Evolutionary conservation across 2,113 vertebrate genomes (phyloP).

Genomic region (Proterorhinus semilunaris): DNA sequence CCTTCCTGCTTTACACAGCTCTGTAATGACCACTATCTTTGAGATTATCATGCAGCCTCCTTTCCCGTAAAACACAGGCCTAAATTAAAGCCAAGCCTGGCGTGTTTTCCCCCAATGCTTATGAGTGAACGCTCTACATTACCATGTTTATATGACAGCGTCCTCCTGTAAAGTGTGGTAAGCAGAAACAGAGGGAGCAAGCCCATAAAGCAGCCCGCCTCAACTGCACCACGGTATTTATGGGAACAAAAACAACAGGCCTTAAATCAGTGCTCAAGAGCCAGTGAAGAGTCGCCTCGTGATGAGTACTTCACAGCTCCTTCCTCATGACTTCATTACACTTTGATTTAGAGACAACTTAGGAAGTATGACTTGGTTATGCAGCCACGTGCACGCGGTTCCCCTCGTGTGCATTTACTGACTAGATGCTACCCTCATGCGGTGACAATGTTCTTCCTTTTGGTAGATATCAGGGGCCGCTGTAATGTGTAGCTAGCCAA

Average conservation of each 20-base stretch:
- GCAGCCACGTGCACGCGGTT: background rate
- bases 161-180: slow-evolving; percentile 69
- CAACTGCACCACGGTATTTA: slow-evolving; percentile 69
- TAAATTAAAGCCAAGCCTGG: slow-evolving; percentile 66
- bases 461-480: background rate
- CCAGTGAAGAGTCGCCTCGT: slow-evolving; percentile 25
- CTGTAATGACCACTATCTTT: slow-evolving; percentile 38
- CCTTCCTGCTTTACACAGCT: slow-evolving; percentile 19
- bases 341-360: background rate
- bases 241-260: slow-evolving; percentile 72
- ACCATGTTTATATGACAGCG: slow-evolving; percentile 74
- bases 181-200: slow-evolving; percentile 56
- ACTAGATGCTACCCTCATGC: background rate
- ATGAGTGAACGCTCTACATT: slow-evolving; percentile 71
- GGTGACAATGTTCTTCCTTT: slow-evolving; percentile 3
- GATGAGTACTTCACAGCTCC: slow-evolving; percentile 21
- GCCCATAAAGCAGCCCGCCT: slow-evolving; percentile 69
- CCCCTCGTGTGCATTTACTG: background rate
- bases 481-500: background rate
- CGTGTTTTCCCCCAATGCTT: slow-evolving; percentile 60
- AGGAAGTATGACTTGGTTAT: background rate
- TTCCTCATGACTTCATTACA: slow-evolving; percentile 35
- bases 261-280: slow-evolving; percentile 71
- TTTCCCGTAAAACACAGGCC: slow-evolving; percentile 53
- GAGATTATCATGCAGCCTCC: slow-evolving; percentile 55